These are phyloP conservation scores for Nomada flava DNA, from an alignment of 2,888 invertebrate species.

Conservation along the genomic window DNA sequence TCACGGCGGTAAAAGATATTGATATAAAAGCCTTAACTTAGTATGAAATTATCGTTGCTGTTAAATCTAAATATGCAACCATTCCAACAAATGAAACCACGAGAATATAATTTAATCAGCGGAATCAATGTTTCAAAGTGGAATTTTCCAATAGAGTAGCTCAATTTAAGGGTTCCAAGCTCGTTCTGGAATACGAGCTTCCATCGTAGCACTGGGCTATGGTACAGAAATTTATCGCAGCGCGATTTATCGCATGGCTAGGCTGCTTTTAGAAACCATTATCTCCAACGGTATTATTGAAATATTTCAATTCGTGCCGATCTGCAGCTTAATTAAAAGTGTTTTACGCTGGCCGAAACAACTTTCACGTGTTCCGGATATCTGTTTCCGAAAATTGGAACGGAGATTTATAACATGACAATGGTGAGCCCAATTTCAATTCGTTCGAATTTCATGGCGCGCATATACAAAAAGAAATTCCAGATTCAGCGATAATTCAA, in stretches of 20 bases:
- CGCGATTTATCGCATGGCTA: slow-evolving; percentile 14
- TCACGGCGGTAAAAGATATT: too few species aligned
- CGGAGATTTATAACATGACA: background rate
- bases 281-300: slow-evolving; percentile 22
- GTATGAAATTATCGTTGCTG: background rate
- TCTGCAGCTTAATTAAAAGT: slow-evolving; percentile 21
- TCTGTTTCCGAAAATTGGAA: background rate
- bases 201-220: slow-evolving; percentile 1
- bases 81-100: background rate
- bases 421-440: background rate
- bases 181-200: slow-evolving; percentile 16
- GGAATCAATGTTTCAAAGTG: background rate
- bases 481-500: background rate
- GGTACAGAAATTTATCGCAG: slow-evolving; percentile 26
- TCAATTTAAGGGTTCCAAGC: background rate
- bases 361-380: background rate
- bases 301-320: slow-evolving; percentile 22
- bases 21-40: too few species aligned
- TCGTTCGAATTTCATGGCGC: slow-evolving; percentile 3
- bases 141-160: background rate
- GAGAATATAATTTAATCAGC: background rate
- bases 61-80: too few species aligned
- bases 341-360: background rate
- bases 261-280: slow-evolving; percentile 31
- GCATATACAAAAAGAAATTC: slow-evolving; percentile 11